Evolutionary conservation across 2,113 vertebrate species (phyloP), one percentile per base, ranked within the genome.

Genomic region (Salvelinus alpinus): DNA sequence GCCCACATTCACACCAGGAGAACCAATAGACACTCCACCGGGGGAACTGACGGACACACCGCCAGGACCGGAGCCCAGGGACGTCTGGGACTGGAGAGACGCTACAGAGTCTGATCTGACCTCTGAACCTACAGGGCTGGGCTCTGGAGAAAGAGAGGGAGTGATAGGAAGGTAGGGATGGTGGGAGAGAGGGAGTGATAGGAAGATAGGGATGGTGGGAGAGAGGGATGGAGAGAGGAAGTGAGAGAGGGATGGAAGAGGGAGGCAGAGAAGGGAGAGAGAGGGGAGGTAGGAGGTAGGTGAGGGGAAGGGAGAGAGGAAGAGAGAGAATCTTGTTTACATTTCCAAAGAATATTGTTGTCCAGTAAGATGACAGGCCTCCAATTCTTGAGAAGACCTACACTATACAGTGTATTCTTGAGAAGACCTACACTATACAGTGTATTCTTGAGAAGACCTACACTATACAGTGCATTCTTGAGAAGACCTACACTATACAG

Each of bases 51-150:
- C 80, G 13, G 11, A 11, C 67, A 14, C 29, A 77, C 94, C 94
- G 87, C 94, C 94, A 82, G 95, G 96, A 86, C 94, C 93, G 84
- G 96, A 96, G 87, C 94, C 95, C 80, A 95, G 90, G 60, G 96
- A 96, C 0, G 94, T 80, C 83, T 96, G 95, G 27, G 94, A 84
- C 78, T 96, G 95, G 44, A 96, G 86, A 54, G 94, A 95, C 76
- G 95, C 92, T 87, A 95, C 94, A 0, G 95, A 96, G 74, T 96
- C 95, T 0, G 95, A 94, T 72, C 96, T 96, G 84, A 92, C 94
- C 71, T 96, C 95, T 22, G 92, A 90, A 2, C 93, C 93, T 75
- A 88, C 92, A 0, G 95, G 90, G 76, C 95, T 95, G 0, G 90
- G 83, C 0, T 95, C 96, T 99, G 91, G 57, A 78, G 47, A 73